Evolutionary conservation across 2,797 vertebrate species (phyloP).

Genomic region (Furcifer pardalis): DNA sequence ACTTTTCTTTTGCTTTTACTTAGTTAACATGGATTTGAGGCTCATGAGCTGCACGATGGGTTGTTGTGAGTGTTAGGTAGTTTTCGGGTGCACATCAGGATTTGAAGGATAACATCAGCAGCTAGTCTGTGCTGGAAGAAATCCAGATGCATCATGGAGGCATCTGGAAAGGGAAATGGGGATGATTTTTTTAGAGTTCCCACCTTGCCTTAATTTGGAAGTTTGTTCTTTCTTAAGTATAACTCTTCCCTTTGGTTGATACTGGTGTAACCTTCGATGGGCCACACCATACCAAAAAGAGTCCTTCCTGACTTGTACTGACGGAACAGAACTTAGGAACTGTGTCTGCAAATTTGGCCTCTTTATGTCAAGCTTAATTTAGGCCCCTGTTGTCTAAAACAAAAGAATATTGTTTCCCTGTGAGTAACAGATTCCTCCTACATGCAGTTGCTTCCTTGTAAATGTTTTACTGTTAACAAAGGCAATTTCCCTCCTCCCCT

Average conservation of each 20-base stretch:
- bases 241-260: background rate
- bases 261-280: background rate
- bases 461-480: constrained; percentile 6
- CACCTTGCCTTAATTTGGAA: constrained; percentile 15
- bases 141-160: constrained; percentile 15
- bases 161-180: background rate
- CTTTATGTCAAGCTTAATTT: constrained; percentile 67
- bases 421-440: constrained; percentile 16
- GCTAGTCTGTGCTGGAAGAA: background rate
- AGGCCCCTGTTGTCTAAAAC: constrained; percentile 48
- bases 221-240: background rate
- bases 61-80: constrained; percentile 19
- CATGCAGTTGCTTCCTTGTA: constrained; percentile 2
- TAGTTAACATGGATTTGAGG: background rate
- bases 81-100: background rate
- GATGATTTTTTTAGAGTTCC: background rate
- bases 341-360: constrained; percentile 48
- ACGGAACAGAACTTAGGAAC: background rate
- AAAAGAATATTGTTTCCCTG: constrained; percentile 66
- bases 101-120: background rate
- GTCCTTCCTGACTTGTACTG: background rate
- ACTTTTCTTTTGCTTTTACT: background rate
- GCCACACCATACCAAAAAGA: background rate
- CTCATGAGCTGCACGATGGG: background rate
- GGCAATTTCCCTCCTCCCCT: background rate